Conservation (phyloP, 1,140 invertebrate species). For the Habropoda laboriosa region DNA sequence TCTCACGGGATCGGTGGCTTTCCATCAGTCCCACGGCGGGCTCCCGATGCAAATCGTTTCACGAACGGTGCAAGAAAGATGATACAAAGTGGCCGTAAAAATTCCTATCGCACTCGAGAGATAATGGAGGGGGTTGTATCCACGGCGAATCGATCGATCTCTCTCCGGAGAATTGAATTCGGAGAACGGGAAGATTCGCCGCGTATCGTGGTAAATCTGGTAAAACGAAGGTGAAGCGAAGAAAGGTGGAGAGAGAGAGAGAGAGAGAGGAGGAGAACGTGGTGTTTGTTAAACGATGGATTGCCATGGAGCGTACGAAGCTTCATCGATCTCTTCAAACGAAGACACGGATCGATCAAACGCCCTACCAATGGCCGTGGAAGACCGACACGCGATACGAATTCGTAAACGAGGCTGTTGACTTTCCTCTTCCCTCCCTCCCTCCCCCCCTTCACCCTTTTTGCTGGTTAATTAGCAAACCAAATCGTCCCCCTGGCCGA, state of each 20-base stretch:
- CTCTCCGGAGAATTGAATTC: constrained; percentile 65
- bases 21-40: constrained; percentile 39
- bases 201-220: constrained; percentile 23
- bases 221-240: not conserved
- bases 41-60: constrained; percentile 47
- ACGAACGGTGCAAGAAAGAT: constrained; percentile 56
- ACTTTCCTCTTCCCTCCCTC: not conserved
- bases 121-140: constrained; percentile 50
- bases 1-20: constrained; percentile 41
- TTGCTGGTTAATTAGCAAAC: constrained; percentile 39
- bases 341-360: constrained; percentile 35
- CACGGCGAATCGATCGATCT: constrained; percentile 55
- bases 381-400: constrained; percentile 23
- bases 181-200: constrained; percentile 52
- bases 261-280: not conserved
- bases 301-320: constrained; percentile 9
- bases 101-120: constrained; percentile 65
- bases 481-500: constrained; percentile 1
- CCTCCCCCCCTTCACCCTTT: no score
- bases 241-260: not conserved
- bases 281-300: not conserved
- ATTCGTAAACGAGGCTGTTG: constrained; percentile 13
- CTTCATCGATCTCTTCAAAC: constrained; percentile 40
- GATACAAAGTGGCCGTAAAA: constrained; percentile 71
- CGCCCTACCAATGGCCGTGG: constrained; percentile 20